Evolutionary conservation across 2,113 vertebrate genomes (phyloP).

Genomic region (Nipponia nippon): DNA sequence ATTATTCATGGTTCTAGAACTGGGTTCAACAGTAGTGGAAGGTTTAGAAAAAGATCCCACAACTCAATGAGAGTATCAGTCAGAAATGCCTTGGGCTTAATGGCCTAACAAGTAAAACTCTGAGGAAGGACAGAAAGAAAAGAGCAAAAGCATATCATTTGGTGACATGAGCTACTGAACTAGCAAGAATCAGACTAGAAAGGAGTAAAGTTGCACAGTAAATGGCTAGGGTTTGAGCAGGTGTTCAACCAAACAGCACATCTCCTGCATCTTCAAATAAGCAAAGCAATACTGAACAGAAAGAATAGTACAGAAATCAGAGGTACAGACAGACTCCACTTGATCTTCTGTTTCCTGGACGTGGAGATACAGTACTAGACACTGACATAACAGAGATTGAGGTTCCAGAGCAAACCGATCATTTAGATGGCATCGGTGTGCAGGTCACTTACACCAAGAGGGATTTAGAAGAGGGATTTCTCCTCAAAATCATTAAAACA

Average conservation of each 20-base stretch:
- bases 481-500: neutral
- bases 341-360: neutral
- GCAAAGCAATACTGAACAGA: neutral
- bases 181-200: neutral
- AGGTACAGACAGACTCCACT: neutral
- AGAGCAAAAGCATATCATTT: neutral
- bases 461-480: neutral
- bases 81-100: neutral
- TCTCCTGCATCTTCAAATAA: neutral
- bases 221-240: neutral
- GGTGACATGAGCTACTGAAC: neutral
- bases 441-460: neutral
- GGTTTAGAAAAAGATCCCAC: neutral
- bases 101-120: neutral
- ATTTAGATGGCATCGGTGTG: neutral
- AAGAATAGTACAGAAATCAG: neutral
- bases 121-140: neutral
- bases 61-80: neutral
- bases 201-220: neutral
- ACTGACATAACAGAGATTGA: neutral
- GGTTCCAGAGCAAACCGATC: neutral
- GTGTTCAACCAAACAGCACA: neutral
- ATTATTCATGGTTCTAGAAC: neutral
- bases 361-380: neutral
- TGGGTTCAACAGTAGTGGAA: neutral